Evolutionary conservation across 92 coral and sea anemone species (phyloP).

Genomic region (Actinostola sp.): DNA sequence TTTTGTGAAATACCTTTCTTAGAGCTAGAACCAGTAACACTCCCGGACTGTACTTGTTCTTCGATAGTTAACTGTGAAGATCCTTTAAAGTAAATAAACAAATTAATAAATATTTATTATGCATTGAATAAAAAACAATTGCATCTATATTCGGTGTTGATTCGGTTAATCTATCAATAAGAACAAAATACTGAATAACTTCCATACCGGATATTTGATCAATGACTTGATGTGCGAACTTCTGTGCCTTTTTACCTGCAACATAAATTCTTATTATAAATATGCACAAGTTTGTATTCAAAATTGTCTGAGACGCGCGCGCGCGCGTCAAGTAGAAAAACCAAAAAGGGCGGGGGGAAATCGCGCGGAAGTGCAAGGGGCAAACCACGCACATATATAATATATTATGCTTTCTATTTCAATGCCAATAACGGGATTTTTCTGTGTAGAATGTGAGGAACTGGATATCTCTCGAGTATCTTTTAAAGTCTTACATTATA

Average conservation of each 20-base stretch:
- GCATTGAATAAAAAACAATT: neutral
- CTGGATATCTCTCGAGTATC: no score
- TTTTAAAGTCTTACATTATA: no score
- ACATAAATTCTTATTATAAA: neutral
- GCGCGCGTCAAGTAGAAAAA: neutral
- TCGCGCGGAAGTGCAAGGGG: no score
- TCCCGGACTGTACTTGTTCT: conserved; percentile 13
- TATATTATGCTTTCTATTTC: no score
- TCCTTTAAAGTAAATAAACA: neutral
- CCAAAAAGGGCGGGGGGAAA: no score
- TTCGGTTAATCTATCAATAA: neutral
- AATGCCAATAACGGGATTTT: no score
- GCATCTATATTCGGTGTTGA: neutral
- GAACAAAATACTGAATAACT: neutral
- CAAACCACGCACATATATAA: no score
- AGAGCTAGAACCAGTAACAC: neutral
- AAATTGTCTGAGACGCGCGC: neutral
- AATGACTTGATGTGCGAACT: conserved; percentile 20
- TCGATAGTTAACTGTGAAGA: conserved; percentile 13
- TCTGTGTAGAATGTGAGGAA: no score
- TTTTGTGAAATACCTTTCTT: conserved; percentile 7
- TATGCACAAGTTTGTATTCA: neutral
- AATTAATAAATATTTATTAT: no score
- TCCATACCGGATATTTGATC: conserved; percentile 15
- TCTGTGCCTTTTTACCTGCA: conserved; percentile 34